Conservation (phyloP, 1,140 invertebrate species). For the Stegodyphus mimosarum region DNA sequence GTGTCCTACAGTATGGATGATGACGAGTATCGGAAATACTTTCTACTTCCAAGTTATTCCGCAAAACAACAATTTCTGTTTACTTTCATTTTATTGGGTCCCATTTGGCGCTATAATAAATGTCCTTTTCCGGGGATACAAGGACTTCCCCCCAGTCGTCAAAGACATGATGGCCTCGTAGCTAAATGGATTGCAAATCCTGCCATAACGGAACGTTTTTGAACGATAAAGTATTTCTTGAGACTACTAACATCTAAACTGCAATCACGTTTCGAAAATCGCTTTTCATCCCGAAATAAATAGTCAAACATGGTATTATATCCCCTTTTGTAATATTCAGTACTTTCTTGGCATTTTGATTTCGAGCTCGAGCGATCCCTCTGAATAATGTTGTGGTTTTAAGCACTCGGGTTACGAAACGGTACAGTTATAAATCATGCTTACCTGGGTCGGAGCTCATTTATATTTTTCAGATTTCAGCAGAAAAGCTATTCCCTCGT, state of each 20-base stretch:
- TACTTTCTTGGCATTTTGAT: constrained; percentile 32
- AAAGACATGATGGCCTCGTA: constrained; percentile 34
- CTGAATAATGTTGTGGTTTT: constrained; percentile 2
- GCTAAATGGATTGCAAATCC: constrained; percentile 56
- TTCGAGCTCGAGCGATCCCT: constrained; percentile 25
- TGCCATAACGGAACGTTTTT: constrained; percentile 12
- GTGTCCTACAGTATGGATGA: constrained; percentile 11
- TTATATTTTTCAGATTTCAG: constrained; percentile 2
- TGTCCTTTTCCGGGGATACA: constrained; percentile 8
- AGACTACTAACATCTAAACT: constrained; percentile 41
- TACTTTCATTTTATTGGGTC: constrained; percentile 45
- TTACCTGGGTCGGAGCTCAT: neutral
- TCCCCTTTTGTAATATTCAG: constrained; percentile 14
- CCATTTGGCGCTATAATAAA: constrained; percentile 35
- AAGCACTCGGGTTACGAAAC: neutral
- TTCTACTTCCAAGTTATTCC: neutral
- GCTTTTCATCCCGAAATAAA: constrained; percentile 40
- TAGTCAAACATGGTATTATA: constrained; percentile 23
- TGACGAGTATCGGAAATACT: constrained; percentile 5
- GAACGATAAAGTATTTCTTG: constrained; percentile 35
- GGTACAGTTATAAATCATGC: constrained; percentile 34
- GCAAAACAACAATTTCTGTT: constrained; percentile 23
- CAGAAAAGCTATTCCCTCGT: neutral
- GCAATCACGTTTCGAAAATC: constrained; percentile 40
- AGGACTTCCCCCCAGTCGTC: constrained; percentile 13